Base-by-base conservation (phyloP, 2,113 vertebrate genomes). In the Petroica traversi region DNA sequence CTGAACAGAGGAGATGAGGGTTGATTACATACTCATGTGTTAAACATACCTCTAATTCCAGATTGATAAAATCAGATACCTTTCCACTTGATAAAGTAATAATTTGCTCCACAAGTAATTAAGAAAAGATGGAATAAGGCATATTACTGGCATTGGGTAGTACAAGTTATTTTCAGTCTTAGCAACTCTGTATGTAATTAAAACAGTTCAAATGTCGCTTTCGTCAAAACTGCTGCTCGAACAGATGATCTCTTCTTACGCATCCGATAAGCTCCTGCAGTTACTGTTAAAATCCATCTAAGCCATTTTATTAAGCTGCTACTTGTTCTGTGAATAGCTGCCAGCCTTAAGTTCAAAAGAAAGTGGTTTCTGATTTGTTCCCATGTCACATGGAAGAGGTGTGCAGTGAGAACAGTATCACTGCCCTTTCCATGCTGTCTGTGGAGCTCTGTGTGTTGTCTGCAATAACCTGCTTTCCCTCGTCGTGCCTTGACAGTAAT, bases 221-320 rank as follows among this genome's bases (percentile, higher is more conserved):
- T 97, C 54, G 12, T 96, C 93, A 91, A 92, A 94, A 95, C 78
- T 96, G 94, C 91, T 96, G 80, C 75, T 94, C 69, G 75, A 95
- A 80, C 55, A 86, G 93, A 93, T 96, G 95, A 95, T 92, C 95
- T 94, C 54, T 86, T 94, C 95, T 93, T 85, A 62, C 23, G 89
- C 89, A 88, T 97, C 87, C 13, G 72, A 95, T 95, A 97, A 98
- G 95, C 92, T 92, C 88, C 86, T 92, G 96, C 79, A 91, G 86
- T 94, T 94, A 92, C 95, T 7, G 14, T 93, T 97, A 88, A 97
- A 96, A 97, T 97, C 95, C 76, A 72, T 94, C 94, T 94, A 96
- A 97, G 94, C 91, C 62, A 66, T 91, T 91, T 96, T 96, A 97
- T 95, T 94, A 95, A 91, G 93, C 96, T 97, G 95, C 95, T 72